These are phyloP conservation scores for Phytoseiulus persimilis DNA, from an alignment of 2,888 invertebrate species.

Conservation along the genomic window DNA sequence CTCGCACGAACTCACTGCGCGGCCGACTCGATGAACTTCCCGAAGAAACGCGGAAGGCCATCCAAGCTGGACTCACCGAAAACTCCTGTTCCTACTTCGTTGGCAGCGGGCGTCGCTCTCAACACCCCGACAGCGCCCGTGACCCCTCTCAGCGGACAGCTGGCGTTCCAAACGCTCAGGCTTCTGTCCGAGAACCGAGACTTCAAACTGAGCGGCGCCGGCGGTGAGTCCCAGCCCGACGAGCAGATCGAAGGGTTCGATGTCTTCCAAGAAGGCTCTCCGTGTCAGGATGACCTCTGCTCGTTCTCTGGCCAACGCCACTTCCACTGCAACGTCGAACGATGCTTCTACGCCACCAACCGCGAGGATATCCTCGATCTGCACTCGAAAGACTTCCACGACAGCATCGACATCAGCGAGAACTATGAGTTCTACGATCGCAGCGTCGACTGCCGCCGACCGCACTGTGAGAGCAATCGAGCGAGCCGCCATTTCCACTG, in stretches of 20 bases:
- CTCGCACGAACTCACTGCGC: slow-evolving; percentile 38
- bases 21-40: slow-evolving; percentile 44
- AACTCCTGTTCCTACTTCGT: not conserved
- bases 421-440: slow-evolving; percentile 76
- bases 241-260: slow-evolving; percentile 50
- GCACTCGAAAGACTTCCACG: slow-evolving; percentile 78
- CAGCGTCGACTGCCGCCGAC: slow-evolving; percentile 62
- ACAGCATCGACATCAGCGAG: slow-evolving; percentile 68
- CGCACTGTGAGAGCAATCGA: slow-evolving; percentile 62
- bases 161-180: not conserved
- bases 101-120: not conserved
- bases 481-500: slow-evolving; percentile 70
- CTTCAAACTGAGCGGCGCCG: slow-evolving; percentile 40
- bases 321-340: slow-evolving; percentile 71
- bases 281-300: slow-evolving; percentile 69
- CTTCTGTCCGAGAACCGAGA: slow-evolving; percentile 21
- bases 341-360: slow-evolving; percentile 75
- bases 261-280: slow-evolving; percentile 50
- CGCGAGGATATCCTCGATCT: slow-evolving; percentile 66
- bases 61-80: slow-evolving; percentile 59
- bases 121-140: slow-evolving; percentile 21
- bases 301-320: slow-evolving; percentile 63
- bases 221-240: slow-evolving; percentile 30
- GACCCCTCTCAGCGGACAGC: slow-evolving; percentile 10
- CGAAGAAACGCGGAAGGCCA: slow-evolving; percentile 77